Evolutionary conservation across 2,888 invertebrate species (phyloP), one percentile per base, ranked within the genome.

Genomic region (Drosophila paranaensis): DNA sequence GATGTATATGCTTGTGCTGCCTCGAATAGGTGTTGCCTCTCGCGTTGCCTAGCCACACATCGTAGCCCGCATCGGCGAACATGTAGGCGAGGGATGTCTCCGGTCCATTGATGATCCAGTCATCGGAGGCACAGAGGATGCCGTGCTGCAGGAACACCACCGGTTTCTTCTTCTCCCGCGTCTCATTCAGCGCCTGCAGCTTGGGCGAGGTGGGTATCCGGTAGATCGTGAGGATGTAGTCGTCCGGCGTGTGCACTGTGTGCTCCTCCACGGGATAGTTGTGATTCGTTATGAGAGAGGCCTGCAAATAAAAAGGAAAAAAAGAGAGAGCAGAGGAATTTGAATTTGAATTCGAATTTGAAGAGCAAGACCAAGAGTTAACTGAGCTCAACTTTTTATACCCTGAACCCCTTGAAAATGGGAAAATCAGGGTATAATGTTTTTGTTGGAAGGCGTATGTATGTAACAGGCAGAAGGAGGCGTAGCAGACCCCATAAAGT

Each of bases 11-110:
- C 30, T 92, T 89, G 77, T 95, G 95, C 35, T 92, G 91, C 40
- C 92, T 92, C 5, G 94, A 94, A 81, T 95, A 95, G 1, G 93
- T 94, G 82, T 95, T 96, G 14, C 91, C 97, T 5, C 97, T 94
- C 8, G 95, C 94, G 88, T 97, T 97, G 0, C 96, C 96, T 91
- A 97, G 91, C 97, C 97, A 97, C 0, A 96, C 96, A 76, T 96
- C 96, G 77, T 94, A 96, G 2, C 96, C 96, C 74, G 93, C 93
- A 82, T 96, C 95, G 2, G 95, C 95, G 27, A 96, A 88, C 74
- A 92, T 88, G 54, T 91, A 92, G 0, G 91, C 91, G 35, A 92
- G 69, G 3, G 94, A 94, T 0, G 94, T 93, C 42, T 95, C 94
- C 0, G 95, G 95, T 0, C 95, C 95, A 91, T 95, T 95, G 46